Evolutionary conservation across 1,140 invertebrate genomes (phyloP).

Genomic region (Pentalonia nigronervosa): DNA sequence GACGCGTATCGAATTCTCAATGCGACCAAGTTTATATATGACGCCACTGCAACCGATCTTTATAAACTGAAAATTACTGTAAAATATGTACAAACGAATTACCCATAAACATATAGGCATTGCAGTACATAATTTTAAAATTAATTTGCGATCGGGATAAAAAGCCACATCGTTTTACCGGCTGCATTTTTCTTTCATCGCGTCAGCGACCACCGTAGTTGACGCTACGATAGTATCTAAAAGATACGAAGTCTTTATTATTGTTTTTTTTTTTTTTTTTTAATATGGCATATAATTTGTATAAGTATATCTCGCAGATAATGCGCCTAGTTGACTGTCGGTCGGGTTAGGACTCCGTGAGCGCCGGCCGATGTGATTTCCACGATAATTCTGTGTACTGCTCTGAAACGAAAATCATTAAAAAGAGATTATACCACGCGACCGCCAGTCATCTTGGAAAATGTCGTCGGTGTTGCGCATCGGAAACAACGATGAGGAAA

Average conservation of each 20-base stretch:
- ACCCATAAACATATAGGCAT: neutral
- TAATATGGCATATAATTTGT: neutral
- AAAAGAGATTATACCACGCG: constrained; percentile 24
- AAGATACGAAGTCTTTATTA: neutral
- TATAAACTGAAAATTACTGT: neutral
- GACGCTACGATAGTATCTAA: neutral
- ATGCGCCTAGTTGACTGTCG: neutral
- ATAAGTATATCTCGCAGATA: neutral
- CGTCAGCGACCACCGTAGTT: neutral
- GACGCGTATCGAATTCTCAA: neutral
- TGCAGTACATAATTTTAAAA: neutral
- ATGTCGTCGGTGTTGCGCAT: neutral
- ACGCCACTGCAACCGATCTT: neutral
- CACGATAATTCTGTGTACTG: constrained; percentile 26
- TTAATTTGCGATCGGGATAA: neutral
- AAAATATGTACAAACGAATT: neutral
- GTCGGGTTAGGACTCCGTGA: neutral
- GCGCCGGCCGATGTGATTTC: neutral
- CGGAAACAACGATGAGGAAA: neutral
- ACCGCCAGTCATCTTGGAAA: neutral
- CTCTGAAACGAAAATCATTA: constrained; percentile 24
- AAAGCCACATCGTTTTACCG: neutral
- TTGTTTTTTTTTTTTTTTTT: neutral
- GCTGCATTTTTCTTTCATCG: neutral
- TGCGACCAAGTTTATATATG: neutral